Evolutionary conservation across 2,113 vertebrate species (phyloP).

Genomic region (Sorex araneus): DNA sequence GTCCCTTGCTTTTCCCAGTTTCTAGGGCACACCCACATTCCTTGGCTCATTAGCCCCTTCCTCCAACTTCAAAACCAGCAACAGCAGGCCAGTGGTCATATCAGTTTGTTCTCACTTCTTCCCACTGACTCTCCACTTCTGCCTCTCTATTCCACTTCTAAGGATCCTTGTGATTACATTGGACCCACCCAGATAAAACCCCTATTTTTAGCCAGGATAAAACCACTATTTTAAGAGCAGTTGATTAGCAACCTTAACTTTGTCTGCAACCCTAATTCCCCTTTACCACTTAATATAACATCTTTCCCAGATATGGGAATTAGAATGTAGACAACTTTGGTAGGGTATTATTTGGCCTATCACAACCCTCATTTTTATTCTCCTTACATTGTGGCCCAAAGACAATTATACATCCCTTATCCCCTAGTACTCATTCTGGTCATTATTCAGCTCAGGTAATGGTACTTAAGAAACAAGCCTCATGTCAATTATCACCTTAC

Average conservation of each 20-base stretch:
- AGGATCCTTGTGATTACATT: not conserved
- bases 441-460: constrained; percentile 46
- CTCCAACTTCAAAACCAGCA: constrained; percentile 11
- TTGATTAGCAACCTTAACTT: constrained; percentile 2
- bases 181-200: not conserved
- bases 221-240: not conserved
- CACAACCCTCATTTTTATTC: constrained; percentile 1
- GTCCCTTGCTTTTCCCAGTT: not conserved
- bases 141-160: constrained; percentile 15
- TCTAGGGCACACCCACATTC: not conserved
- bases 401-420: constrained; percentile 16
- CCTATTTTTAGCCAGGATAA: too few species aligned
- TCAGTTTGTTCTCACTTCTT: not conserved
- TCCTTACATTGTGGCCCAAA: not conserved
- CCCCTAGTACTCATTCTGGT: constrained; percentile 3
- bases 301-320: not conserved
- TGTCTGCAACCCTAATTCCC: not conserved
- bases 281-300: not conserved
- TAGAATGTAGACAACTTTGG: not conserved
- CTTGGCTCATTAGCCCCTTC: not conserved
- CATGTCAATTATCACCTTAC: constrained; percentile 25
- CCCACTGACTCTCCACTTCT: not conserved
- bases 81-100: not conserved
- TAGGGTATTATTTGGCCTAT: not conserved
- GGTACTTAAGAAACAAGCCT: constrained; percentile 32